Conservation (phyloP, 2,113 vertebrate genomes). For the Xyrauchen texanus region DNA sequence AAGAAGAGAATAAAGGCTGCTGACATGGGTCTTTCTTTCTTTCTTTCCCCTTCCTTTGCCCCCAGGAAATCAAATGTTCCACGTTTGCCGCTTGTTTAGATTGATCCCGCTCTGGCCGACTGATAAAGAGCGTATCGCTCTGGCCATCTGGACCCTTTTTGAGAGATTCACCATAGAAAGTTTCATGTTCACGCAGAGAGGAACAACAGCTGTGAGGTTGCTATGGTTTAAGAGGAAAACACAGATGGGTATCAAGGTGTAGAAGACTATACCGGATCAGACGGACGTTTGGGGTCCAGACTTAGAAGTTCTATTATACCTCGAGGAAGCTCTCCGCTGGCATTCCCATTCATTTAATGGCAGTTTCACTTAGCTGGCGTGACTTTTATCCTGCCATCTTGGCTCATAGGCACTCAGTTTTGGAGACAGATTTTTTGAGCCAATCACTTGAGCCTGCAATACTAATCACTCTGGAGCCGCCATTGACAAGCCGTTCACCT, state of each 20-base stretch:
- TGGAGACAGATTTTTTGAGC: too few relatives aligned
- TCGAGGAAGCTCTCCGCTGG: too few relatives aligned
- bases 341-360: too few relatives aligned
- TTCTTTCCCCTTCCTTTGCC: constrained; percentile 11
- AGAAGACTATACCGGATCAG: background rate
- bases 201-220: constrained; percentile 50
- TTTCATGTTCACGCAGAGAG: constrained; percentile 44
- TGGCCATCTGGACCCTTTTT: constrained; percentile 69
- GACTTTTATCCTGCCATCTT: too few relatives aligned
- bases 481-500: too few relatives aligned
- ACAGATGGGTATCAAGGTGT: constrained; percentile 8
- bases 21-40: constrained; percentile 46
- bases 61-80: constrained; percentile 56
- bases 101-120: constrained; percentile 59
- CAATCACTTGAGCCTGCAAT: too few relatives aligned
- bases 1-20: constrained; percentile 15
- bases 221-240: constrained; percentile 25
- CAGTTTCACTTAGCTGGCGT: too few relatives aligned
- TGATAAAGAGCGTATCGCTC: constrained; percentile 68
- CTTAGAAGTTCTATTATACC: background rate
- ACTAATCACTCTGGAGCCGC: too few relatives aligned
- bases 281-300: background rate
- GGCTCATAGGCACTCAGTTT: too few relatives aligned
- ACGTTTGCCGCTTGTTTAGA: constrained; percentile 63
- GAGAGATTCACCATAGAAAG: constrained; percentile 54